Evolutionary conservation across 2,888 invertebrate species (phyloP).

Genomic region (Augochlorella aurata): DNA sequence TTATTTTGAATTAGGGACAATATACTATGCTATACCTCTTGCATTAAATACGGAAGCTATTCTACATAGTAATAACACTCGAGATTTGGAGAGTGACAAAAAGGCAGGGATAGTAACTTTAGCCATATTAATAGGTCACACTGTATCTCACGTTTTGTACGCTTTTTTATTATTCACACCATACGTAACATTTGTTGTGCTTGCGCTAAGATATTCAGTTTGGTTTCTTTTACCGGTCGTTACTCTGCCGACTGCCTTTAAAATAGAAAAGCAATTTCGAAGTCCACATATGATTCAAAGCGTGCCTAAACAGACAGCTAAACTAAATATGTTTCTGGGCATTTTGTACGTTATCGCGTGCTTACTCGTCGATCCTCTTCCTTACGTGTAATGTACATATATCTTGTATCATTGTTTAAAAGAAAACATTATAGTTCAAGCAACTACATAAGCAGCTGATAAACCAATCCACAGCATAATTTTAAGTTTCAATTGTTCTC

Average conservation of each 20-base stretch:
- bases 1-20: constrained; percentile 93
- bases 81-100: constrained; percentile 94
- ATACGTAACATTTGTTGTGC: constrained; percentile 93
- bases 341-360: constrained; percentile 94
- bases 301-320: constrained; percentile 94
- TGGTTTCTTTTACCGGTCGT: constrained; percentile 95
- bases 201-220: constrained; percentile 91
- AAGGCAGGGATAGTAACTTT: constrained; percentile 96
- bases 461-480: constrained; percentile 23
- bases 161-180: constrained; percentile 95
- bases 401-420: constrained; percentile 19
- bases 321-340: constrained; percentile 94
- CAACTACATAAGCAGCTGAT: constrained; percentile 44
- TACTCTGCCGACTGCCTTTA: constrained; percentile 94
- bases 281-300: constrained; percentile 89
- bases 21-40: constrained; percentile 96
- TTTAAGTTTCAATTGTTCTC: constrained; percentile 25
- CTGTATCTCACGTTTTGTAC: constrained; percentile 95
- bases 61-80: constrained; percentile 96
- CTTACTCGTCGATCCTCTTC: constrained; percentile 78
- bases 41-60: constrained; percentile 98
- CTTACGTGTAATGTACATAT: constrained; percentile 72
- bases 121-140: constrained; percentile 95
- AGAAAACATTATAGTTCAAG: constrained; percentile 1
- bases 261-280: constrained; percentile 94